Evolutionary conservation across 2,113 vertebrate genomes (phyloP).

Genomic region (Anguilla japonica): DNA sequence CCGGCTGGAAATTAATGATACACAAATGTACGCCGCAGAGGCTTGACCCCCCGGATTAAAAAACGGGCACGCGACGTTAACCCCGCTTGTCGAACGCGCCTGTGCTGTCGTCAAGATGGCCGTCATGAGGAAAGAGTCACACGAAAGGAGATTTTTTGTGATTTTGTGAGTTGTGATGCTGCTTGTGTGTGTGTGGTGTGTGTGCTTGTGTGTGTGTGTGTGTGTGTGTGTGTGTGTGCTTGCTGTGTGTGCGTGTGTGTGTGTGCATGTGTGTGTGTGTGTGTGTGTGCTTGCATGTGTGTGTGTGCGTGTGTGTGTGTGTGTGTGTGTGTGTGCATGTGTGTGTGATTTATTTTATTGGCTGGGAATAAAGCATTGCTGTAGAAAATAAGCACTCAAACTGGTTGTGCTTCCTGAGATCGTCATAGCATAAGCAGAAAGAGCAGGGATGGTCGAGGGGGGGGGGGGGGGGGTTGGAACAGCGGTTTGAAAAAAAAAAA

Average conservation of each 20-base stretch:
- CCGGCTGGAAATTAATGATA: constrained; percentile 89
- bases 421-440: constrained; percentile 36
- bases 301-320: too few relatives aligned
- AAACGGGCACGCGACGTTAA: constrained; percentile 77
- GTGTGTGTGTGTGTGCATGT: neutral
- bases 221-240: too few relatives aligned
- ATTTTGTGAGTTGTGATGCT: neutral
- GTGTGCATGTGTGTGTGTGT: too few relatives aligned
- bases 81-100: constrained; percentile 69
- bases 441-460: too few relatives aligned
- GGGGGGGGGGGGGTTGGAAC: neutral
- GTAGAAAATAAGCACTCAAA: constrained; percentile 73
- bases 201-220: constrained; percentile 27
- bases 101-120: constrained; percentile 63
- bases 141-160: constrained; percentile 51
- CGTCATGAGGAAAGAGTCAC: constrained; percentile 55
- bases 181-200: too few relatives aligned
- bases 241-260: too few relatives aligned
- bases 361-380: constrained; percentile 58
- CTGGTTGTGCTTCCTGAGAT: constrained; percentile 62
- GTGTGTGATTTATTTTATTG: constrained; percentile 62
- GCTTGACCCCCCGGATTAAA: constrained; percentile 71
- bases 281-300: too few relatives aligned
- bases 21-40: constrained; percentile 73
- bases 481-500: neutral